These are phyloP conservation scores for Hypselothyrea guttata DNA, from an alignment of 2,888 invertebrate genomes.

Conservation along the genomic window DNA sequence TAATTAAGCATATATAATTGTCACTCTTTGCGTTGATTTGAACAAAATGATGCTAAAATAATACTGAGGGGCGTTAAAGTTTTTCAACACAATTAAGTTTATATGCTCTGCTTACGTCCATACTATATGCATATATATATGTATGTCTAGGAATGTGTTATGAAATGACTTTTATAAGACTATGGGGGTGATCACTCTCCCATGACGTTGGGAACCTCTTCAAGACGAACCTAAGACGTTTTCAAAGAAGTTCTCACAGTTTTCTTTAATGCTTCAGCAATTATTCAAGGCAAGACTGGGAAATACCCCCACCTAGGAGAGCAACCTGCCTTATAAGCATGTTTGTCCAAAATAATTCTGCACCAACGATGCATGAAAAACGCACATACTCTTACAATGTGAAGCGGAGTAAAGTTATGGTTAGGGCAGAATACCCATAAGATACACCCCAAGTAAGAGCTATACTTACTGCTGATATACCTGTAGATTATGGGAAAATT, in stretches of 20 bases:
- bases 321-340: slow-evolving; percentile 34
- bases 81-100: too few species aligned
- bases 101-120: too few species aligned
- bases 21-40: too few species aligned
- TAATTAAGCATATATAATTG: too few species aligned
- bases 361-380: slow-evolving; percentile 58
- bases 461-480: neutral
- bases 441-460: neutral
- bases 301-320: slow-evolving; percentile 27
- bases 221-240: slow-evolving; percentile 69
- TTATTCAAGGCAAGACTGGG: slow-evolving; percentile 48
- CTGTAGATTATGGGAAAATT: slow-evolving; percentile 45
- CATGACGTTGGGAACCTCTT: slow-evolving; percentile 80
- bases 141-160: slow-evolving; percentile 29
- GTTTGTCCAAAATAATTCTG: slow-evolving; percentile 45
- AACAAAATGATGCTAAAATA: too few species aligned
- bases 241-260: slow-evolving; percentile 62
- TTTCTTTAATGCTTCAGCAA: slow-evolving; percentile 64
- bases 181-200: slow-evolving; percentile 75
- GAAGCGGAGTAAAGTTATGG: slow-evolving; percentile 9
- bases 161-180: slow-evolving; percentile 35
- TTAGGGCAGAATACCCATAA: slow-evolving; percentile 8
- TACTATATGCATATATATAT: neutral
- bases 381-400: slow-evolving; percentile 24
- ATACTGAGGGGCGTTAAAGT: too few species aligned